Evolutionary conservation across 2,888 invertebrate genomes (phyloP).

Genomic region (Tortrix viridana): DNA sequence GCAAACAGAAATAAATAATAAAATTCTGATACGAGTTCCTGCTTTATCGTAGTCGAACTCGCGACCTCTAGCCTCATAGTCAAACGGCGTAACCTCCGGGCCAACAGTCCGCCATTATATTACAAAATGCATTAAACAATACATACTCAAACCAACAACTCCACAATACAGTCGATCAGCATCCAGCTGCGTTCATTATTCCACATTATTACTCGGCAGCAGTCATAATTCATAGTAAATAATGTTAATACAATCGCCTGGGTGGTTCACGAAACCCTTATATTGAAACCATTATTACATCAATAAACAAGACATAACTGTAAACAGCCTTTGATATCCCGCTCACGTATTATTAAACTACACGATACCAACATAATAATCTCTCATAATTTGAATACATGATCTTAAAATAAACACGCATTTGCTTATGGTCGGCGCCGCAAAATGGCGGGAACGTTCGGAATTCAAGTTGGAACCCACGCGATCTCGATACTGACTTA

Average conservation of each 20-base stretch:
- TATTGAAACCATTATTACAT: conserved; percentile 37
- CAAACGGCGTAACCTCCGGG: too few relatives aligned
- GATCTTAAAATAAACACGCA: conserved; percentile 52
- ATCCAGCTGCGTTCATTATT: conserved; percentile 38
- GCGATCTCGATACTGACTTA: conserved; percentile 47
- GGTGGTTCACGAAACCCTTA: conserved; percentile 39
- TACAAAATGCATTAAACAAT: conserved; percentile 8
- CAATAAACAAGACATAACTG: conserved; percentile 39
- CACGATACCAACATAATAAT: conserved; percentile 35
- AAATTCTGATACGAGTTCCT: too few relatives aligned
- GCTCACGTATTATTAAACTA: conserved; percentile 35
- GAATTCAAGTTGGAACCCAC: conserved; percentile 58
- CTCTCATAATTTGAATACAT: conserved; percentile 37
- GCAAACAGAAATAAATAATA: too few relatives aligned
- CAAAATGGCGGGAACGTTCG: conserved; percentile 53
- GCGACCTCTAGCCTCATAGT: too few relatives aligned
- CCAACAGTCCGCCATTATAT: too few relatives aligned
- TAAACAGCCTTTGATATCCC: conserved; percentile 33
- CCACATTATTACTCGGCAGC: conserved; percentile 35
- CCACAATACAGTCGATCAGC: conserved; percentile 38
- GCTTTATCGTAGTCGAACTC: too few relatives aligned
- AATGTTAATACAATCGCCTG: conserved; percentile 43
- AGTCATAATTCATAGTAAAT: conserved; percentile 42
- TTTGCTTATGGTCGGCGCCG: conserved; percentile 60
- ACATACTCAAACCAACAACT: conserved; percentile 23